phyloP scores from a whole-genome alignment of 2,888 invertebrate species.

The Pristionchus maxplancki region DNA sequence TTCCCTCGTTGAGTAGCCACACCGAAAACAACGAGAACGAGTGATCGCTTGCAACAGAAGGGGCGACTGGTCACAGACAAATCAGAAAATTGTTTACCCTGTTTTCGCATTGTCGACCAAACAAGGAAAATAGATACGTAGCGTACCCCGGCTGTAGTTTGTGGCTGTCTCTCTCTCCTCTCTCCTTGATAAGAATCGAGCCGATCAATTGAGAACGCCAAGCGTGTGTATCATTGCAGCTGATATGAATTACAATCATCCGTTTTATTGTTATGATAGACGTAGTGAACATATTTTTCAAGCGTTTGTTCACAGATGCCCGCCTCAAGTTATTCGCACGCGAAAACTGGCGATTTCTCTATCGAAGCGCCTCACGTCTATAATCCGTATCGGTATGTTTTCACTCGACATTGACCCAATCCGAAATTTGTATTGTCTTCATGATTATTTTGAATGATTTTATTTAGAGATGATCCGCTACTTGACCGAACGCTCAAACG shows the following conservation, averaged over 20 bases:
- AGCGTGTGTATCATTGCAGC: background rate
- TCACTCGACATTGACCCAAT: no score
- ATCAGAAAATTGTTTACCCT: background rate
- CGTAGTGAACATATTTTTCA: no score
- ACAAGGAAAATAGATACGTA: background rate
- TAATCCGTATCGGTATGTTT: conserved; percentile 61
- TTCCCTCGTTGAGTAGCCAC: no score
- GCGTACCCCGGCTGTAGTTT: background rate
- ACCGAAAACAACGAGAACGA: no score
- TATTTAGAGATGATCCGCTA: conserved; percentile 67
- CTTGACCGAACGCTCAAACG: conserved; percentile 63
- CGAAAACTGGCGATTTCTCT: conserved; percentile 67
- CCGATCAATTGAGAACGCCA: background rate
- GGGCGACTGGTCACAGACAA: background rate
- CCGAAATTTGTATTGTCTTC: background rate
- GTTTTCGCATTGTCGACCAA: background rate
- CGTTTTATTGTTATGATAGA: background rate
- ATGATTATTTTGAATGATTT: background rate
- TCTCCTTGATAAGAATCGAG: background rate
- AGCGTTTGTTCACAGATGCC: conserved; percentile 31
- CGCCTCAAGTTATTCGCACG: conserved; percentile 64
- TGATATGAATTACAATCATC: no score
- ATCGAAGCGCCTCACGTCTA: conserved; percentile 65
- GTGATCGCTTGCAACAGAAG: no score
- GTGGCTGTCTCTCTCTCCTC: background rate